Evolutionary conservation across 2,797 vertebrate genomes (phyloP).

Genomic region (Schizothorax lantsangensis): DNA sequence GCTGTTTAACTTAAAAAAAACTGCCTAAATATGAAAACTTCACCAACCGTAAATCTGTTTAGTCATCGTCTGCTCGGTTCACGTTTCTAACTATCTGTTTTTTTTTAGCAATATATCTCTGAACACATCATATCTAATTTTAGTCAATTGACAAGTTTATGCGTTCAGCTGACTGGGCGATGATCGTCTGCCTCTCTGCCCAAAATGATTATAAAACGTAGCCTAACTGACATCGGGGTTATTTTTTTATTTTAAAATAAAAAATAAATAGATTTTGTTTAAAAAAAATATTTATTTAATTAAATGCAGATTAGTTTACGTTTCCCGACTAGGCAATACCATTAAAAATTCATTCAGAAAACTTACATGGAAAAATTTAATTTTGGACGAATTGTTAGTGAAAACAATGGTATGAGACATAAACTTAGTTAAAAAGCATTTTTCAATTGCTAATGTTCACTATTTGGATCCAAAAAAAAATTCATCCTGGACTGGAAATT

Average conservation of each 20-base stretch:
- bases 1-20: not conserved
- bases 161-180: constrained; percentile 11
- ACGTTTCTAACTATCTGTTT: not conserved
- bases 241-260: not conserved
- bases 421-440: not conserved
- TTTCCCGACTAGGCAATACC: not conserved
- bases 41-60: not conserved
- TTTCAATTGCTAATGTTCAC: not conserved
- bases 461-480: not conserved
- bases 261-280: not conserved
- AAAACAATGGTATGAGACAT: not conserved
- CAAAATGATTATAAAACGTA: not conserved
- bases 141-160: not conserved
- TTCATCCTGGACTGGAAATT: not conserved
- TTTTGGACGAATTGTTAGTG: not conserved
- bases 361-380: not conserved
- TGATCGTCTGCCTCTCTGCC: not conserved
- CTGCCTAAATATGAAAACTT: not conserved
- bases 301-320: not conserved
- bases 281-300: not conserved
- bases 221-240: not conserved
- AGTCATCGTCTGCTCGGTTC: not conserved
- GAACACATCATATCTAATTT: constrained; percentile 15
- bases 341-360: not conserved
- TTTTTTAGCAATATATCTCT: constrained; percentile 20